A percentile compares a stretch with the other conserved stretches of the same genome.
Conservation (phyloP, 2,113 vertebrate species). For the Talpa occidentalis region DNA sequence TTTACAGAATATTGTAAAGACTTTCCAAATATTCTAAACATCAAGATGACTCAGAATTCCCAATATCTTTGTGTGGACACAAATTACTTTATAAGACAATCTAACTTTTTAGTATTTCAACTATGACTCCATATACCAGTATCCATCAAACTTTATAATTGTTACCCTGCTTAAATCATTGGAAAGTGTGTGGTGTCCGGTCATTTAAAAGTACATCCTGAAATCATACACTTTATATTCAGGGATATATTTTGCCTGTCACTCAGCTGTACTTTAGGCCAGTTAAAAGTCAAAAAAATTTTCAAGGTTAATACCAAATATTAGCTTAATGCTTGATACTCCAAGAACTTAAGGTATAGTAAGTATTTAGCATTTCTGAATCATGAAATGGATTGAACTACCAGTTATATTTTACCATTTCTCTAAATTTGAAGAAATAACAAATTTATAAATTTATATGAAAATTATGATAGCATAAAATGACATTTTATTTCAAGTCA, state of each 20-base stretch:
- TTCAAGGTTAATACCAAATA: neutral
- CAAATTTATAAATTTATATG: neutral
- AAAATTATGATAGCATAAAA: neutral
- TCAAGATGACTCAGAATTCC: neutral
- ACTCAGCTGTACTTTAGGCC: neutral
- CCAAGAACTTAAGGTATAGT: neutral
- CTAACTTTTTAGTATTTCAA: neutral
- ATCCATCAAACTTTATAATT: neutral
- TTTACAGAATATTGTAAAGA: neutral
- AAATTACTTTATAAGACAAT: neutral
- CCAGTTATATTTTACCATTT: neutral
- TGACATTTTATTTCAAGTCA: neutral
- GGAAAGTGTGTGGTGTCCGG: neutral
- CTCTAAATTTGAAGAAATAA: neutral
- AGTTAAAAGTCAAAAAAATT: neutral
- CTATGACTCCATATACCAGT: neutral
- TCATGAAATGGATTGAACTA: conserved; percentile 20
- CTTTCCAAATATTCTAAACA: neutral
- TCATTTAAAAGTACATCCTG: conserved; percentile 11
- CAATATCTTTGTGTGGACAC: neutral
- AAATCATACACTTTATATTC: neutral
- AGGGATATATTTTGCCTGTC: neutral
- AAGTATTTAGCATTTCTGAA: conserved; percentile 33
- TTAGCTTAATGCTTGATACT: neutral
- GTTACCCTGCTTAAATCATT: neutral